A percentile compares a stretch with the other conserved stretches of the same genome.
phyloP scores from a whole-genome alignment of 2,797 vertebrate genomes.

The Xiphorhynchus erythropygius region DNA sequence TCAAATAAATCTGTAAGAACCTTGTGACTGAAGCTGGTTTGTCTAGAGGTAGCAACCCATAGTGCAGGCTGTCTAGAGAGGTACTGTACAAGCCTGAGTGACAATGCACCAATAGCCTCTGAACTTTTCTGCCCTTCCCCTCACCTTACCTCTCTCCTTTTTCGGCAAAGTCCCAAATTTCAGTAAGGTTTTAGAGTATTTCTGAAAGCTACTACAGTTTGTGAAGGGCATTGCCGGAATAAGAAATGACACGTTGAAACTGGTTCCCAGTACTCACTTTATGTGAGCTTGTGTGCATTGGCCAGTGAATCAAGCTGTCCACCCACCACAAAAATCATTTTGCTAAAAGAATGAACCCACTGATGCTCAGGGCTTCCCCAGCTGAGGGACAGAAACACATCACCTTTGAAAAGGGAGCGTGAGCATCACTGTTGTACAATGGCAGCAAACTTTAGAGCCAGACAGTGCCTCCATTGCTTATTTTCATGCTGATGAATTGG shows the following conservation, averaged over 20 bases:
- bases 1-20: neutral
- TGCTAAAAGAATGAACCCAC: neutral
- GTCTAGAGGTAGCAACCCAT: neutral
- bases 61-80: neutral
- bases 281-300: neutral
- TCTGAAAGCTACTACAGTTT: neutral
- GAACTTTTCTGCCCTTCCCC: neutral
- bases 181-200: neutral
- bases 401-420: neutral
- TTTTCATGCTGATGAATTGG: neutral
- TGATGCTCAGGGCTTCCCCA: neutral
- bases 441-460: neutral
- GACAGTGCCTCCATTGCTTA: neutral
- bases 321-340: neutral
- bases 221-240: neutral
- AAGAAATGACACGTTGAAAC: neutral
- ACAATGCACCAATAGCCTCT: accelerated
- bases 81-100: neutral
- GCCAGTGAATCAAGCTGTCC: neutral
- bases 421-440: neutral
- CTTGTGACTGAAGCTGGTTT: neutral
- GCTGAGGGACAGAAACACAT: neutral
- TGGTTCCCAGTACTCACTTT: neutral
- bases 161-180: neutral
- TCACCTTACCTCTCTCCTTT: neutral